A percentile compares a stretch with the other conserved stretches of the same genome.
Conservation (phyloP, 2,888 invertebrate genomes). For the Lathronympha strigana region DNA sequence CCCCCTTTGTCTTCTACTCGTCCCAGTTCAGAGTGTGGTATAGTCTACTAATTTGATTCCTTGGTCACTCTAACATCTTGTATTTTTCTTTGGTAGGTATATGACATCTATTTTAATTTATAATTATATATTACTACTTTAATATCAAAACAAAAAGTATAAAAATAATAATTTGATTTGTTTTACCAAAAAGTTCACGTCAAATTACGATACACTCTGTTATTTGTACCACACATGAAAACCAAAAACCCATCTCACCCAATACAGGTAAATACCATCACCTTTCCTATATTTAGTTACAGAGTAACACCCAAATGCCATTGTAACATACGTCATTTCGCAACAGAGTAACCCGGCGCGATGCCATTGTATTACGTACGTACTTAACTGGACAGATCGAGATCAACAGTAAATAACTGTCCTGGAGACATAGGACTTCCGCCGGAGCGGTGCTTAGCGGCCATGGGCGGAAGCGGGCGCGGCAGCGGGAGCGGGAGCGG, state of each 20-base stretch:
- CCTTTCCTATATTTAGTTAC: no score
- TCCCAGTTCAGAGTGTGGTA: no score
- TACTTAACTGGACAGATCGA: slow-evolving; percentile 40
- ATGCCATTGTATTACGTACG: slow-evolving; percentile 28
- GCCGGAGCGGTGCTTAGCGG: slow-evolving; percentile 37
- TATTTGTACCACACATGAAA: background rate
- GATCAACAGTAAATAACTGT: slow-evolving; percentile 42
- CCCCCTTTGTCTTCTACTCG: no score
- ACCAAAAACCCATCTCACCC: background rate
- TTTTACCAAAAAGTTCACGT: background rate
- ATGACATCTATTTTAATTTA: no score
- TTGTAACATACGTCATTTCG: background rate
- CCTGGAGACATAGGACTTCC: slow-evolving; percentile 40
- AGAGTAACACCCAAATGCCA: no score
- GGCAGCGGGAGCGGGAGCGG: slow-evolving; percentile 23
- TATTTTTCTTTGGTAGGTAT: no score
- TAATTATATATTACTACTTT: no score
- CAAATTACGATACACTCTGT: background rate
- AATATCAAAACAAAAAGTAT: no score
- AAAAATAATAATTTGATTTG: background rate
- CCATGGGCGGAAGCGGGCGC: slow-evolving; percentile 38
- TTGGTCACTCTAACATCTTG: no score
- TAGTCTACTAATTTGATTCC: no score
- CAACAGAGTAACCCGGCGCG: background rate
- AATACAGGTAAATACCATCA: background rate